Conservation (phyloP, 2,888 invertebrate species). For the Blastobasis adustella region DNA sequence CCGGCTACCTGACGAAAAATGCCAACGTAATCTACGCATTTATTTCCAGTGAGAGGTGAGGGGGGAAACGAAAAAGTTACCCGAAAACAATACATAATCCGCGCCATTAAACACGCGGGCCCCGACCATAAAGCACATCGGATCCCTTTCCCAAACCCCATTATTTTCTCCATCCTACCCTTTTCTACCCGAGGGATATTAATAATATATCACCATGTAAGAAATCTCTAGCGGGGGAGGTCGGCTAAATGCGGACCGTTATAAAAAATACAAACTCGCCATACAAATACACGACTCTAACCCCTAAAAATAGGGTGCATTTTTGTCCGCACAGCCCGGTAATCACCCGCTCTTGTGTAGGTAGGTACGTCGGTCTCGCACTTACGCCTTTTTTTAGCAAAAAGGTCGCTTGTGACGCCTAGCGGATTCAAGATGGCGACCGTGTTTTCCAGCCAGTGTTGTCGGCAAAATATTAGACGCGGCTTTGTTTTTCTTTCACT, state of each 20-base stretch:
- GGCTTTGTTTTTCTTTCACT: too few species aligned
- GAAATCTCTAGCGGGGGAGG: conserved; percentile 66
- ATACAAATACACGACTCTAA: conserved; percentile 26
- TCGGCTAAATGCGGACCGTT: conserved; percentile 44
- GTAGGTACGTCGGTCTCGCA: conserved; percentile 58
- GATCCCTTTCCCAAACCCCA: conserved; percentile 40
- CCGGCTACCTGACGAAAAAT: too few species aligned
- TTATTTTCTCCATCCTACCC: conserved; percentile 42
- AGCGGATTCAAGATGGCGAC: conserved; percentile 65
- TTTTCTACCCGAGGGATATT: conserved; percentile 51
- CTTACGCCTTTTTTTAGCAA: conserved; percentile 61
- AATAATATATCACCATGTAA: conserved; percentile 69
- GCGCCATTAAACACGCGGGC: conserved; percentile 28
- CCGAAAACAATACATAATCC: conserved; percentile 14
- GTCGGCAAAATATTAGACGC: conserved; percentile 17
- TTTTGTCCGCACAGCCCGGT: conserved; percentile 18
- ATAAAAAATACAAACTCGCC: conserved; percentile 33
- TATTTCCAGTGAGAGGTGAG: too few species aligned
- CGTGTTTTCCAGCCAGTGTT: conserved; percentile 28
- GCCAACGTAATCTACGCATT: too few species aligned
- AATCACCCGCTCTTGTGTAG: conserved; percentile 60
- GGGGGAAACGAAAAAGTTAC: too few species aligned
- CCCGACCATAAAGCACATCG: conserved; percentile 40
- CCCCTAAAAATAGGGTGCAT: conserved; percentile 18
- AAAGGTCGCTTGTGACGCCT: conserved; percentile 62